Conservation (phyloP, 2,888 invertebrate genomes). For the Parapristionchus giblindavisi region DNA sequence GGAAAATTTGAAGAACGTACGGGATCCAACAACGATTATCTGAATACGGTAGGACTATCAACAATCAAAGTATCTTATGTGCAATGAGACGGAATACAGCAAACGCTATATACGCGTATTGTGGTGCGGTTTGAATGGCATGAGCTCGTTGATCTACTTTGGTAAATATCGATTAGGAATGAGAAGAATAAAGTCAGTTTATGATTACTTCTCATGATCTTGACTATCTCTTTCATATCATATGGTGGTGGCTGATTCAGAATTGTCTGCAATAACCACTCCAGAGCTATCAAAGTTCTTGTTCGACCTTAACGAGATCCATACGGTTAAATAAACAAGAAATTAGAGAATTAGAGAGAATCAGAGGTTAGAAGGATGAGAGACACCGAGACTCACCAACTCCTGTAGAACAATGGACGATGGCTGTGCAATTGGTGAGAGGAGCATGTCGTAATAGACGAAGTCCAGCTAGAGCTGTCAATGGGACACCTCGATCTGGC, state of each 20-base stretch:
- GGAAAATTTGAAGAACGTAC: neutral
- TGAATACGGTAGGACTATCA: neutral
- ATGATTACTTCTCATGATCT: conserved; percentile 1
- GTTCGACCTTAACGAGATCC: conserved; percentile 6
- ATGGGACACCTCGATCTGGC: conserved; percentile 10
- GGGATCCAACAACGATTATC: conserved; percentile 12
- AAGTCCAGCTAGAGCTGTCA: conserved; percentile 47
- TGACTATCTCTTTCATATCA: conserved; percentile 25
- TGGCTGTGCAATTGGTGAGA: conserved; percentile 6
- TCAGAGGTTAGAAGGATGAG: too few relatives aligned
- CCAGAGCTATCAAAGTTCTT: conserved; percentile 14
- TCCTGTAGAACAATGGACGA: conserved; percentile 20
- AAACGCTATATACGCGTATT: conserved; percentile 5
- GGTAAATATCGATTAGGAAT: too few relatives aligned
- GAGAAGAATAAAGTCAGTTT: too few relatives aligned
- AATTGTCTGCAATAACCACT: conserved; percentile 2
- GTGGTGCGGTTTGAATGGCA: conserved; percentile 16
- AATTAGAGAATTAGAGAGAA: neutral
- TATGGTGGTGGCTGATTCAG: neutral
- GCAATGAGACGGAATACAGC: conserved; percentile 2
- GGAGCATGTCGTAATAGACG: conserved; percentile 37
- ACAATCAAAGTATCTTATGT: neutral
- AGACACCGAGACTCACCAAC: too few relatives aligned
- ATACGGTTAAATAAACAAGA: neutral
- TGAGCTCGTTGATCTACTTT: conserved; percentile 4